Conservation (phyloP, 1,140 invertebrate genomes). For the Papilio aristodemus region DNA sequence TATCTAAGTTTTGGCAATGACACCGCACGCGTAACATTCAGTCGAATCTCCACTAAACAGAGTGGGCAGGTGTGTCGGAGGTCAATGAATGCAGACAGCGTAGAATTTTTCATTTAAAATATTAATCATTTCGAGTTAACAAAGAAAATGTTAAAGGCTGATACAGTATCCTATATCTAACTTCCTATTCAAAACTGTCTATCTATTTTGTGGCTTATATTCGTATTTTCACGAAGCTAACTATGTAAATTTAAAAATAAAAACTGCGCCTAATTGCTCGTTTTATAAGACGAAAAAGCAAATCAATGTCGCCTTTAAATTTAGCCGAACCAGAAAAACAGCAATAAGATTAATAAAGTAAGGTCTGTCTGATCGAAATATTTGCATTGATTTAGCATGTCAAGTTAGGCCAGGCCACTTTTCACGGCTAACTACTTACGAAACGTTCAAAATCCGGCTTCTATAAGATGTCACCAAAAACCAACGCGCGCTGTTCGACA, state of each 20-base stretch:
- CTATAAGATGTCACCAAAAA: slow-evolving; percentile 3
- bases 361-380: no score
- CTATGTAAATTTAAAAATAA: no score
- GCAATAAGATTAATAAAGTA: neutral
- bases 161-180: neutral
- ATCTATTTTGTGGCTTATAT: no score
- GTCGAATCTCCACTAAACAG: neutral
- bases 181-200: neutral
- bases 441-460: neutral
- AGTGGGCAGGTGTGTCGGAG: neutral
- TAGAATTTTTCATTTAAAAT: no score
- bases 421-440: slow-evolving; percentile 2
- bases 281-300: no score
- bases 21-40: neutral
- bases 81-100: slow-evolving; percentile 3
- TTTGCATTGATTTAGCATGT: slow-evolving; percentile 1
- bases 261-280: no score
- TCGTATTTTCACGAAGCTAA: no score
- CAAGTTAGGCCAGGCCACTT: neutral
- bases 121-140: neutral
- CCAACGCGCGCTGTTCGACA: neutral
- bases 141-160: slow-evolving; percentile 1
- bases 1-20: neutral
- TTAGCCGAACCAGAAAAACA: neutral
- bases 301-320: neutral